Evolutionary conservation across 2,113 vertebrate genomes (phyloP), one percentile per base, ranked within the genome.

Genomic region (Gadus chalcogrammus): DNA sequence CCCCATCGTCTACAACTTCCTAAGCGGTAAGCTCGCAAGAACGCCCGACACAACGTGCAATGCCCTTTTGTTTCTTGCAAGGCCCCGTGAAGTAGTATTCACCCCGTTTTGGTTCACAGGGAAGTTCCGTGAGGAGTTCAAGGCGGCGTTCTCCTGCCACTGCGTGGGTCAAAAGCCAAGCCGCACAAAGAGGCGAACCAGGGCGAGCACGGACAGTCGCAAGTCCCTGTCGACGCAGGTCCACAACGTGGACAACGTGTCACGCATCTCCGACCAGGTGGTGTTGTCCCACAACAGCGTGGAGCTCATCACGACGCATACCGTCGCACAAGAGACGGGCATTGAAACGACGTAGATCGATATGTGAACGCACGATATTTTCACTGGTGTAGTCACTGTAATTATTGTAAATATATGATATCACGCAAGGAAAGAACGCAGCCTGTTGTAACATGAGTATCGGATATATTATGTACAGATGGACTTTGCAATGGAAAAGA

Each of bases 1-100:
- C 87, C 97, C 97, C 65, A 98, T 99, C 77, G 97, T 99, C 92
- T 99, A 99, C 86, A 99, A 98, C 85, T 99, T 98, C 84, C 94
- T 99, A 65, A 99, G 97, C 73, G 95, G 97, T 98, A 84, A 95
- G 96, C 94, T 53, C 52, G 7, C 15, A n/a, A n/a, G n/a, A n/a
- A n/a, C n/a, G n/a, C n/a, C n/a, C n/a, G n/a, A n/a, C n/a, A n/a
- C n/a, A 7, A 5, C 52, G 15, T 60, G 58, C 48, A 61, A 61
- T 68, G 3, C 64, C 71, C 67, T 28, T 28, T 77, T 72, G 68
- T 85, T 79, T 85, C 90, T 20, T 89, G 72, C 82, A 87, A 85
- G 79, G 76, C 67, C 72, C 24, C 24, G 24, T 24, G 24, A 24
- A 48, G 2, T 2, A 9, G 42, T 9, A 13, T 48, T 12, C 42